phyloP scores from a whole-genome alignment of 2,888 invertebrate genomes.

The Pammene aurita region DNA sequence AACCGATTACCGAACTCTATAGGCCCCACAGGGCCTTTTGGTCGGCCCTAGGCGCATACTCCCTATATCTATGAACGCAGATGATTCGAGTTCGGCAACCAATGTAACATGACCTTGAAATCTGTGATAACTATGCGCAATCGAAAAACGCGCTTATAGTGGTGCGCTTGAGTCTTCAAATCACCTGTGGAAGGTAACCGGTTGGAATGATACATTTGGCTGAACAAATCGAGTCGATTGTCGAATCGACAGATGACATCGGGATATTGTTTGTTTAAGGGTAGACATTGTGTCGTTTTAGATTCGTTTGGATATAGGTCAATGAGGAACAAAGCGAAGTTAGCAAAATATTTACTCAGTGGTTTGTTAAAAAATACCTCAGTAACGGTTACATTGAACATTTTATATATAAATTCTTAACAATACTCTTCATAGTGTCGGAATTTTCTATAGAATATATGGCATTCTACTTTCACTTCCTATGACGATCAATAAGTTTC shows the following conservation, averaged over 20 bases:
- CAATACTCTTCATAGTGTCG: too few species aligned
- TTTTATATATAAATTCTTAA: too few species aligned
- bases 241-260: constrained; percentile 64
- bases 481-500: too few species aligned
- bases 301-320: constrained; percentile 40
- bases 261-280: constrained; percentile 58
- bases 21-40: constrained; percentile 33
- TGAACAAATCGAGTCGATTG: constrained; percentile 52
- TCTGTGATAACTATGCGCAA: not conserved
- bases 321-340: constrained; percentile 16
- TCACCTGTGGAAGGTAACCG: not conserved
- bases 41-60: constrained; percentile 38
- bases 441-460: too few species aligned
- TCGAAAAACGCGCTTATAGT: not conserved
- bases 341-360: constrained; percentile 18
- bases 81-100: not conserved
- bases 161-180: not conserved
- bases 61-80: not conserved
- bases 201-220: not conserved
- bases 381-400: not conserved
- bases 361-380: not conserved
- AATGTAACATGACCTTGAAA: not conserved
- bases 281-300: constrained; percentile 46
- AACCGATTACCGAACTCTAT: constrained; percentile 59
- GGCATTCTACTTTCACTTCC: too few species aligned